Evolutionary conservation across 2,888 invertebrate species (phyloP).

Genomic region (Temnothorax rugatulus): DNA sequence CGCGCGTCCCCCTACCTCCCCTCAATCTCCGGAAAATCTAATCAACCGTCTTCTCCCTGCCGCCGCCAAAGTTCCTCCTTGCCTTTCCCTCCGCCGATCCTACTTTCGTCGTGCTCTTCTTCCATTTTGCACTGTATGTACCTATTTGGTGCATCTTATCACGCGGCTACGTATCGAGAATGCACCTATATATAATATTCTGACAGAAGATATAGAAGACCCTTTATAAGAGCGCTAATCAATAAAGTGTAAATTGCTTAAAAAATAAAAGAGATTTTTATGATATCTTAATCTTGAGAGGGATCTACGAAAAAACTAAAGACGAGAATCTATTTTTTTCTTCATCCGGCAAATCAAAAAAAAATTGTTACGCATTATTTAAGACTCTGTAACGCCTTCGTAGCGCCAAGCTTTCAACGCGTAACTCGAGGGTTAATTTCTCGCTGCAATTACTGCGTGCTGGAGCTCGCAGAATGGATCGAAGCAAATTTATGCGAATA

Average conservation of each 20-base stretch:
- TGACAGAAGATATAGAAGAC: not conserved
- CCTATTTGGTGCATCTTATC: constrained; percentile 38
- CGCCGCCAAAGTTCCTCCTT: constrained; percentile 48
- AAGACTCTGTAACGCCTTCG: not conserved
- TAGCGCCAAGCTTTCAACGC: constrained; percentile 12
- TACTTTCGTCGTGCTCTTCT: constrained; percentile 8
- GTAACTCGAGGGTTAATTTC: constrained; percentile 43
- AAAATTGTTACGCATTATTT: constrained; percentile 23
- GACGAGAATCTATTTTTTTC: not conserved
- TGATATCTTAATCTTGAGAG: not conserved
- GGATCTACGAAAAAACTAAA: not conserved
- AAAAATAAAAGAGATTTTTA: not conserved
- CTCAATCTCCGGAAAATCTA: constrained; percentile 62
- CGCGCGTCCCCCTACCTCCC: not conserved
- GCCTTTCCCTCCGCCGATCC: constrained; percentile 15
- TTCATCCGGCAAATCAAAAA: not conserved
- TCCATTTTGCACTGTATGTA: not conserved
- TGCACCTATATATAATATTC: constrained; percentile 6
- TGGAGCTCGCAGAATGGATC: constrained; percentile 32
- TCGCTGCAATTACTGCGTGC: constrained; percentile 42
- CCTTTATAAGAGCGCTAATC: not conserved
- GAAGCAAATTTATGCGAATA: constrained; percentile 53
- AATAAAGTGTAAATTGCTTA: not conserved
- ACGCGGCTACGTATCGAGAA: constrained; percentile 15
- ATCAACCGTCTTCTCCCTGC: constrained; percentile 56